Percentiles rank a stretch among this genome's conserved stretches.
phyloP scores from a whole-genome alignment of 2,888 invertebrate species.

The Apamea epomidion region DNA sequence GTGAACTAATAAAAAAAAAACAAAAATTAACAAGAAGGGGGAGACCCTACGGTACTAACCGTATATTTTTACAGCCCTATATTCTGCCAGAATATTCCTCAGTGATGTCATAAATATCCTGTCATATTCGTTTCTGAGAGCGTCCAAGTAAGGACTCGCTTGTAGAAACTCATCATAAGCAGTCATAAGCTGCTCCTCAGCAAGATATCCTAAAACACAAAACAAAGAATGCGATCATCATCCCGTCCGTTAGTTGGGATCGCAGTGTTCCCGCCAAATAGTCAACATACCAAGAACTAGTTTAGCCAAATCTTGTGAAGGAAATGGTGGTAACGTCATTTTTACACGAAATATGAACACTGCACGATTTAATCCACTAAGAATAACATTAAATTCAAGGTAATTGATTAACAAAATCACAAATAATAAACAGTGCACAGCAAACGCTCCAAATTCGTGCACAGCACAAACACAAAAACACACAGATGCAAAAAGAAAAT shows the following conservation, averaged over 20 bases:
- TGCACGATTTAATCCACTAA: slow-evolving; percentile 20
- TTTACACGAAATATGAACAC: slow-evolving; percentile 48
- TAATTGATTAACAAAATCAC: slow-evolving; percentile 30
- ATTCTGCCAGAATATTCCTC: slow-evolving; percentile 86
- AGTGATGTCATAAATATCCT: slow-evolving; percentile 88
- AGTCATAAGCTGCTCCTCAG: slow-evolving; percentile 88
- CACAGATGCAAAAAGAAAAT: slow-evolving; percentile 16
- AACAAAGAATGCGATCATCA: slow-evolving; percentile 58
- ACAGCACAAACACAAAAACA: slow-evolving; percentile 54
- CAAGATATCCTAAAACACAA: slow-evolving; percentile 83
- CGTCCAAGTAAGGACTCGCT: slow-evolving; percentile 87
- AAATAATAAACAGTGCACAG: slow-evolving; percentile 51
- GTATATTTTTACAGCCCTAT: slow-evolving; percentile 87
- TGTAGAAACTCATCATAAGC: slow-evolving; percentile 88
- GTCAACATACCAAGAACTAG: slow-evolving; percentile 84
- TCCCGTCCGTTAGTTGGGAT: slow-evolving; percentile 59
- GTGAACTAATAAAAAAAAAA: slow-evolving; percentile 20
- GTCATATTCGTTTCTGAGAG: slow-evolving; percentile 86
- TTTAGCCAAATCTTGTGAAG: slow-evolving; percentile 86
- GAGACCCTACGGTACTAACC: slow-evolving; percentile 72
- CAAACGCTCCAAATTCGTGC: slow-evolving; percentile 37
- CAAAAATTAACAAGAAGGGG: neutral
- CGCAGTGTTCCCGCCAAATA: slow-evolving; percentile 84
- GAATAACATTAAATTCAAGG: slow-evolving; percentile 34
- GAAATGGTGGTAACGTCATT: slow-evolving; percentile 86